A percentile compares a stretch with the other conserved stretches of the same genome.
Evolutionary conservation across 2,113 vertebrate genomes (phyloP).

Genomic region (Irena cyanogastra): DNA sequence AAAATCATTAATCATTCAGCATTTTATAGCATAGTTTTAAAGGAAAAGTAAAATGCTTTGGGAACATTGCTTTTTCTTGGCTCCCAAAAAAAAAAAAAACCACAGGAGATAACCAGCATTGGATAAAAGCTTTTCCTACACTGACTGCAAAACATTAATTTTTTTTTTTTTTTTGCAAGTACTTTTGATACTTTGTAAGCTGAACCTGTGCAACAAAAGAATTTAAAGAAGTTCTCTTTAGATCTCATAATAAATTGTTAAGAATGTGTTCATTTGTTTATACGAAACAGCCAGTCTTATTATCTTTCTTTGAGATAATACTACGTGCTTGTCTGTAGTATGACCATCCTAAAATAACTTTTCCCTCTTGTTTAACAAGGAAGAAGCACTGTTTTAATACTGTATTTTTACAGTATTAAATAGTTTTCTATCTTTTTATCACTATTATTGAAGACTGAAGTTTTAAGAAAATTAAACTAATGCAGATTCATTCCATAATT

Average conservation of each 20-base stretch:
- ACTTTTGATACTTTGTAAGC: background rate
- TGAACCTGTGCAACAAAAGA: background rate
- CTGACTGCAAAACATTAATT: background rate
- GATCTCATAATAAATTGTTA: background rate
- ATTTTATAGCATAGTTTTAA: background rate
- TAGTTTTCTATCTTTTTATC: background rate
- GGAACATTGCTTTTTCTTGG: background rate
- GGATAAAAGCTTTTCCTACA: background rate
- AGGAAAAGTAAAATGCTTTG: background rate
- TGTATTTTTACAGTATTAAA: background rate
- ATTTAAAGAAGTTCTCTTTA: background rate
- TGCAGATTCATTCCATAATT: background rate
- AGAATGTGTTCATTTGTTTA: background rate
- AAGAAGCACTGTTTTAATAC: background rate
- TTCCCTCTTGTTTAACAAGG: background rate
- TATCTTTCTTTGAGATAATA: background rate
- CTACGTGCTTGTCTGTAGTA: background rate
- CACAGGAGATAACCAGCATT: background rate
- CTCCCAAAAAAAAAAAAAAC: background rate
- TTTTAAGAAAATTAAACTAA: background rate
- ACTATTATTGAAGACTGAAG: background rate
- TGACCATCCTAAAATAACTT: background rate
- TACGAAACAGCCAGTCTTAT: background rate
- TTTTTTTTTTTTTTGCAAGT: background rate
- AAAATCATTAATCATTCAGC: background rate